phyloP scores from a whole-genome alignment of 2,797 vertebrate genomes.

The Sebastes nivosus region DNA sequence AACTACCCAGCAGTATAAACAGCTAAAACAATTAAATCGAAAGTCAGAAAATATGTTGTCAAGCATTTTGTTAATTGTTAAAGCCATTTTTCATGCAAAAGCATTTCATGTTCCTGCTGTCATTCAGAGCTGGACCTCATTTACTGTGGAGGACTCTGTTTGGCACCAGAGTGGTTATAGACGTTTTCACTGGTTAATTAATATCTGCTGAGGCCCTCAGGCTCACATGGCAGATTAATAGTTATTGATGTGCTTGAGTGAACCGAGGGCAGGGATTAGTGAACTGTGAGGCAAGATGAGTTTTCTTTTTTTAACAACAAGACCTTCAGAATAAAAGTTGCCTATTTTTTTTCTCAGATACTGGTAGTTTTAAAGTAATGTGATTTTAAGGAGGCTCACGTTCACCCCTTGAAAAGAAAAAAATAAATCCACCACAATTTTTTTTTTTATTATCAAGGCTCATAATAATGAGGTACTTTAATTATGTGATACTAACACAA shows the following conservation, averaged over 20 bases:
- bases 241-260: slow-evolving; percentile 4
- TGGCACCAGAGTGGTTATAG: neutral
- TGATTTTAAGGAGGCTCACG: neutral
- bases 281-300: neutral
- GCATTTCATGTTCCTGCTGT: neutral
- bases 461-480: neutral
- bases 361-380: neutral
- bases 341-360: neutral
- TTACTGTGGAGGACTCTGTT: neutral
- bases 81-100: too few species aligned
- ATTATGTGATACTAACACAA: neutral
- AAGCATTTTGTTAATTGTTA: neutral
- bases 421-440: too few species aligned
- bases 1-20: neutral
- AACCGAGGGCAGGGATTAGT: neutral
- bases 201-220: neutral
- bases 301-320: neutral
- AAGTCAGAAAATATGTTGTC: neutral
- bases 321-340: neutral
- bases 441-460: neutral
- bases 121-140: neutral
- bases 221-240: neutral
- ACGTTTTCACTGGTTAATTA: slow-evolving; percentile 20
- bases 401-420: neutral
- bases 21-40: neutral